Evolutionary conservation across 2,888 invertebrate genomes (phyloP), one percentile per base, ranked within the genome.

Genomic region (Mythimna impura): DNA sequence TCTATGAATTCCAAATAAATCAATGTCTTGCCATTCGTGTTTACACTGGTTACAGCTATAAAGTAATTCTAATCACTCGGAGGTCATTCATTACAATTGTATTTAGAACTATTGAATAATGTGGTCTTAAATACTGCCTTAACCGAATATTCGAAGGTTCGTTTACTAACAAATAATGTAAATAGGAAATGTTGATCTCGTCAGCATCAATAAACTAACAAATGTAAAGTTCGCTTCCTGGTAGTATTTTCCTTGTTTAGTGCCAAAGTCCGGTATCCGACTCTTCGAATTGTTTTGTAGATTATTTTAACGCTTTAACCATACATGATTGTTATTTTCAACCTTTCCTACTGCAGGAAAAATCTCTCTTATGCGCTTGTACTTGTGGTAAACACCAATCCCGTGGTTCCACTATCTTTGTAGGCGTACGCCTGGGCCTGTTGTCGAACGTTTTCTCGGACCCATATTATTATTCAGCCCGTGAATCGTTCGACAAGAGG

Each of bases 141-240:
- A 72, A 71, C 54, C 73, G 55, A 60, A 58, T 10, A 50, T 75
- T 43, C 22, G 73, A 80, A 82, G 77, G 83, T 80, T 73, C 63
- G 25, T 69, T 60, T 69, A 66, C 60, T 40, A 66, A 77, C 64
- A 67, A 61, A 70, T 58, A 65, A 58, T 71, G 66, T 71, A 70
- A 78, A 74, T 73, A 65, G 50, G 69, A 52, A 67, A 64, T 61
- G 70, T 82, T 80, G 73, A 72, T 75, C 82, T 75, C 30, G 69
- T 68, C 74, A 65, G 64, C 66, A 71, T 62, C 64, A 64, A 36
- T 68, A 62, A 68, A 68, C 40, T 20, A 25, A 71, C 54, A 43
- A 71, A 66, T 68, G 25, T 54, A 57, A 20, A 20, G n/a, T 64
- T 36, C 22, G 65, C 58, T 76, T 80, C 80, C 68, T 75, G 50